Base-by-base conservation (phyloP, 2,113 vertebrate genomes). In the Phalacrocorax aristotelis region DNA sequence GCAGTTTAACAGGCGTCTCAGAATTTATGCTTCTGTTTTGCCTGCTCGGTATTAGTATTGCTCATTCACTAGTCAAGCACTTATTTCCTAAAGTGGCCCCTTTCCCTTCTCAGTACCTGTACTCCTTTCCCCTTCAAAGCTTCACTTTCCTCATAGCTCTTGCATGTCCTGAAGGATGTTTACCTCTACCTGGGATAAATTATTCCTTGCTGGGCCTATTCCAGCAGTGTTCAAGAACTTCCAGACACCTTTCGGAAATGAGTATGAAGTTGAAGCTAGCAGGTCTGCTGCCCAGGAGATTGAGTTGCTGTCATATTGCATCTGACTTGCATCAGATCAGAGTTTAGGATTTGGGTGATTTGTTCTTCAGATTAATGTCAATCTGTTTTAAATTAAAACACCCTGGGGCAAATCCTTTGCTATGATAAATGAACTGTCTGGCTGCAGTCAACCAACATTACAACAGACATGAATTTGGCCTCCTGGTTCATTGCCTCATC, bases 361-460 rank as follows among this genome's bases (percentile, higher is more conserved):
- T 96, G 95, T 95, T 96, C 89, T 95, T 95, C 88, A 96, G 96
- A 95, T 97, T 97, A 96, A 95, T 95, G 91, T 96, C 91, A 97
- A 91, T 95, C 95, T 97, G 96, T 92, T 97, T 97, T 94, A 96
- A 97, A 96, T 96, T 95, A 95, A 95, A 96, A 96, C 93, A 87
- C 95, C 96, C 95, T 86, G 84, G 89, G 94, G 91, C 95, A 97
- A 96, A 96, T 93, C 89, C 87, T 95, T 95, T 89, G 87, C 87
- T 95, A 79, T 96, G 94, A 96, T 97, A 95, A 97, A 96, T 97
- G 96, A 97, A 96, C 87, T 97, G 94, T 94, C 97, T 97, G 90
- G 91, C 84, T 96, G 87, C 93, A 96, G 92, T 95, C 95, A 96
- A 95, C 89, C 91, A 97, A 83, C 87, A 93, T 97, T 97, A 93